Base-by-base conservation (phyloP, 2,888 invertebrate genomes). In the Pegoplata infirma region DNA sequence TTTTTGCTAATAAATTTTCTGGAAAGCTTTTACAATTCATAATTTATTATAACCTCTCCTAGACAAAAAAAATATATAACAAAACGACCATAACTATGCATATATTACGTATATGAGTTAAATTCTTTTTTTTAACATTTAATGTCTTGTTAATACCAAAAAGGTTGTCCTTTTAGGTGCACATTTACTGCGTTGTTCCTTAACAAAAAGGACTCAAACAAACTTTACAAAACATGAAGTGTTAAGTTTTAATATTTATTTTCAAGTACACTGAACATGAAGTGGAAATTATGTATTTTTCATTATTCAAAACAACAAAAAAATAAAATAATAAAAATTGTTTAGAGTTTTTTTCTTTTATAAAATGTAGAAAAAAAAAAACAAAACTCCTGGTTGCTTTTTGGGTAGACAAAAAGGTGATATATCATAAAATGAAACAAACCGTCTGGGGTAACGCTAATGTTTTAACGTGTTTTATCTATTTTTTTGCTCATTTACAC, bases 381-480 rank as follows among this genome's bases (percentile, higher is more conserved):
- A 44, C 49, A 58, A n/a, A n/a, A 17, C 47, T 63, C 28, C 56
- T 44, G 40, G 17, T 63, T 63, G 68, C 68, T 55, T 49, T 69
- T 58, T 23, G 69, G 8, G 71, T 17, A 67, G 56, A 69, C 69
- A 32, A 56, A 72, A 71, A 63, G 59, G 75, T 71, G 61, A 66
- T 69, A 74, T 61, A 67, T 69, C 75, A 79, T 69, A 79, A 40
- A 40, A 61, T 17, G 51, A 56, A 40, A 49, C 71, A 67, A n/a
- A 51, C 71, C 61, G 46, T 67, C 46, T 67, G 75, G n/a, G 67
- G 44, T 32, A 23, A n/a, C n/a, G 55, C 67, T 79, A 67, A 79
- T 67, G 75, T 75, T 72, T 67, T 51, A 72, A 67, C 71, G 79
- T 79, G 75, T 72, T 75, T 72, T 75, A 71, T 79, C 67, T 79